phyloP scores from a whole-genome alignment of 2,113 vertebrate species.

The Rhipidura dahli region DNA sequence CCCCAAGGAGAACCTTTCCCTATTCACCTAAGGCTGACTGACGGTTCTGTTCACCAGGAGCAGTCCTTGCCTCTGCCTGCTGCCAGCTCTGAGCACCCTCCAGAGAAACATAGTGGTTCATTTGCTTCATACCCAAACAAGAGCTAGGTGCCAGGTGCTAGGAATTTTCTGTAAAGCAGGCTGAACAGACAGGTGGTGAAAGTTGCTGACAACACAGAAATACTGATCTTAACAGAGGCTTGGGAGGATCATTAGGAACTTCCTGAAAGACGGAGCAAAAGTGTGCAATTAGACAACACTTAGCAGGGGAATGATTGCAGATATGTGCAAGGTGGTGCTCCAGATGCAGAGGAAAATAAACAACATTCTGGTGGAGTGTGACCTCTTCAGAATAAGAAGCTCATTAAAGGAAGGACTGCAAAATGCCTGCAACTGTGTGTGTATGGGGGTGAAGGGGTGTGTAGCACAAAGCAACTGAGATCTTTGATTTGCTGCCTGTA shows the following conservation, averaged over 20 bases:
- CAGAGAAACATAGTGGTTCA: accelerated
- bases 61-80: neutral
- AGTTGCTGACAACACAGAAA: conserved; percentile 33
- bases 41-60: neutral
- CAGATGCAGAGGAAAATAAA: neutral
- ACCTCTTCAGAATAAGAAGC: neutral
- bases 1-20: neutral
- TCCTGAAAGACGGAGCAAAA: neutral
- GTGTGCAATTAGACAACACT: neutral
- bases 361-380: neutral
- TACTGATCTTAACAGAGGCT: neutral
- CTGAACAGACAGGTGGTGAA: conserved; percentile 42
- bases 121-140: neutral
- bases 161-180: neutral
- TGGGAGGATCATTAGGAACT: neutral
- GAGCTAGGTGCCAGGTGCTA: neutral
- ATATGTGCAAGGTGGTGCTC: neutral
- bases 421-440: neutral
- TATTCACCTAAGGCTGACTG: neutral
- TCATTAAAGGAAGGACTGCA: neutral
- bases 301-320: conserved; percentile 2
- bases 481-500: neutral
- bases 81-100: neutral
- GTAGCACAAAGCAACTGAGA: neutral
- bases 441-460: accelerated